These are phyloP conservation scores for Notothenia rossii DNA, from an alignment of 2,113 vertebrate species.

Conservation along the genomic window DNA sequence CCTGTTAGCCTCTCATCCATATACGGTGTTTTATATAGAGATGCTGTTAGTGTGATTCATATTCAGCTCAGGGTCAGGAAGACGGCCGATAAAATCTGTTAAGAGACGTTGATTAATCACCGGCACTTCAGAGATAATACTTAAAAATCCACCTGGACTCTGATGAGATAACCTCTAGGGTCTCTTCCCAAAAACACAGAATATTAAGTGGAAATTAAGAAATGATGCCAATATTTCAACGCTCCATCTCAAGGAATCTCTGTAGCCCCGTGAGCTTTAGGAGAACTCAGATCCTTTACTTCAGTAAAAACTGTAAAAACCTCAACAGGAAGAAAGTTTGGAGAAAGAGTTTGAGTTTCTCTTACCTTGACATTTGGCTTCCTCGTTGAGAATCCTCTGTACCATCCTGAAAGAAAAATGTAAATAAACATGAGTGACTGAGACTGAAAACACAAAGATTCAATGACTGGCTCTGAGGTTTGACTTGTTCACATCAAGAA, in stretches of 20 bases:
- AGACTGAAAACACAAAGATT: constrained; percentile 11
- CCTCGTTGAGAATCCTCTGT: constrained; percentile 93
- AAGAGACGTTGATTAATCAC: constrained; percentile 1
- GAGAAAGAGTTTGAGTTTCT: background rate
- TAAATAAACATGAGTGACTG: constrained; percentile 37
- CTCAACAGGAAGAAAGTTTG: too few relatives aligned
- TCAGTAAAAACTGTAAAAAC: too few relatives aligned
- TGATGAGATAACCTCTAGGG: background rate
- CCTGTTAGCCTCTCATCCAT: constrained; percentile 8
- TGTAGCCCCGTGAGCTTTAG: background rate
- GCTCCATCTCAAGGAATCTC: background rate
- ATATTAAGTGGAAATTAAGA: background rate
- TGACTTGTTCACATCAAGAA: too few relatives aligned
- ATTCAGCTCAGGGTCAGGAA: too few relatives aligned
- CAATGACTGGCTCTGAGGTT: background rate
- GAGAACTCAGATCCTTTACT: too few relatives aligned
- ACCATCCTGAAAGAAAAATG: constrained; percentile 91
- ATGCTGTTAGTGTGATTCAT: background rate
- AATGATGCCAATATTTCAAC: too few relatives aligned
- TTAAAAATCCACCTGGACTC: too few relatives aligned
- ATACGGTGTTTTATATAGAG: background rate
- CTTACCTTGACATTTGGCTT: constrained; percentile 94
- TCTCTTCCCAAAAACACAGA: background rate
- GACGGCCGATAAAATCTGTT: constrained; percentile 12
- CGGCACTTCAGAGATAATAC: background rate